These are phyloP conservation scores for Clarias fuscus DNA, from an alignment of 2,797 vertebrate species.

Conservation along the genomic window DNA sequence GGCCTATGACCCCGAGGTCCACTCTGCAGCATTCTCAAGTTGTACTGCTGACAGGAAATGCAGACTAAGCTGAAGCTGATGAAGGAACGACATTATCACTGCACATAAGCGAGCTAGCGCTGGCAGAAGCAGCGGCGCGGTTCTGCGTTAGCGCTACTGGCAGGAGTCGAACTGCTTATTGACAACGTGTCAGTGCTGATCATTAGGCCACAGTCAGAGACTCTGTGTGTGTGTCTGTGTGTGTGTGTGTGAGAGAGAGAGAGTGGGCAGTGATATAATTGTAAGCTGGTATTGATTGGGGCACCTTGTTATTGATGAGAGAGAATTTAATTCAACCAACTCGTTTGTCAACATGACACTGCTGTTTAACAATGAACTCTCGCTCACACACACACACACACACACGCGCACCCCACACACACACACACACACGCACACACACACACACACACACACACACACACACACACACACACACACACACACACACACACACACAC, in stretches of 20 bases:
- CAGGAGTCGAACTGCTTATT: conserved; percentile 72
- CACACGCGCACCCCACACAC: background rate
- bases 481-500: background rate
- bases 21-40: conserved; percentile 10
- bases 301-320: conserved; percentile 78
- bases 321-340: conserved; percentile 82
- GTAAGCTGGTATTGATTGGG: conserved; percentile 78
- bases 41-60: background rate
- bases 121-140: conserved; percentile 42
- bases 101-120: conserved; percentile 27
- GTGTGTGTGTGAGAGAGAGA: conserved; percentile 44
- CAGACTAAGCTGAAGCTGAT: conserved; percentile 20
- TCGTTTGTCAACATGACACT: conserved; percentile 82
- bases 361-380: conserved; percentile 79
- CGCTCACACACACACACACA: conserved; percentile 45
- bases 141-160: conserved; percentile 74
- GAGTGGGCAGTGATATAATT: conserved; percentile 76
- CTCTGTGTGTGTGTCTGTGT: conserved; percentile 30
- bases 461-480: conserved; percentile 9
- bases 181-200: conserved; percentile 79
- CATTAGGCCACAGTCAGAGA: conserved; percentile 69
- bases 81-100: conserved; percentile 18
- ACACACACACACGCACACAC: conserved; percentile 3
- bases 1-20: no score
- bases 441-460: background rate